Evolutionary conservation across 2,888 invertebrate species (phyloP).

Genomic region (Lobophora halterata): DNA sequence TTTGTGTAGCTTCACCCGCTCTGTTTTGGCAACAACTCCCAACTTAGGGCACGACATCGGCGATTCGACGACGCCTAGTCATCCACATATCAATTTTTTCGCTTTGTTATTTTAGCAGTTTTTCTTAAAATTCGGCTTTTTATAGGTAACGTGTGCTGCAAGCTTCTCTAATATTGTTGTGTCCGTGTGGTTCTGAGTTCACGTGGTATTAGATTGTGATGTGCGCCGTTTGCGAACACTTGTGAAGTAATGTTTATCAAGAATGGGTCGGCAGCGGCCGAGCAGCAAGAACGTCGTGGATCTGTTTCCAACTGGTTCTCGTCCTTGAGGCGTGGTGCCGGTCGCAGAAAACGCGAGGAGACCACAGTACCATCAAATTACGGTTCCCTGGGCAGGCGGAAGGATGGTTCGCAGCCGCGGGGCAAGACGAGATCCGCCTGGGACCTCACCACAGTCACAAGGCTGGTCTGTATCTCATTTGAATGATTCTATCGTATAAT

Average conservation of each 20-base stretch:
- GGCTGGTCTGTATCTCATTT: constrained; percentile 77
- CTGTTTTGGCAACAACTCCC: constrained; percentile 54
- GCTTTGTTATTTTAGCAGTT: constrained; percentile 58
- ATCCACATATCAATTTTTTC: constrained; percentile 65
- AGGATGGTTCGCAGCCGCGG: constrained; percentile 67
- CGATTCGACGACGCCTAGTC: constrained; percentile 55
- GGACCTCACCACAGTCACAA: constrained; percentile 81
- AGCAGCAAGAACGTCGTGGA: constrained; percentile 82
- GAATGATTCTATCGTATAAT: constrained; percentile 30
- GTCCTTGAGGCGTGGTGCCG: constrained; percentile 84
- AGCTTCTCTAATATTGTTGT: constrained; percentile 59
- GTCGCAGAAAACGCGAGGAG: constrained; percentile 71
- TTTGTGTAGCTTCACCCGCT: constrained; percentile 64
- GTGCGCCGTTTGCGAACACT: constrained; percentile 59
- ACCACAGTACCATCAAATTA: constrained; percentile 64
- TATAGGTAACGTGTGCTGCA: constrained; percentile 59
- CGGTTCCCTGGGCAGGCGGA: constrained; percentile 76
- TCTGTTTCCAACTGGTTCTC: constrained; percentile 91
- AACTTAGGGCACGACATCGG: constrained; percentile 43
- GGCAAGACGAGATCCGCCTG: constrained; percentile 80
- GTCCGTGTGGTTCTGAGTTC: constrained; percentile 43
- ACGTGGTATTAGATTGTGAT: constrained; percentile 59
- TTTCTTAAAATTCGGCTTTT: constrained; percentile 56
- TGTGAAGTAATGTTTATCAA: constrained; percentile 78
- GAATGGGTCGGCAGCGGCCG: constrained; percentile 67